phyloP scores from a whole-genome alignment of 2,113 vertebrate species.

The Larimichthys crocea region DNA sequence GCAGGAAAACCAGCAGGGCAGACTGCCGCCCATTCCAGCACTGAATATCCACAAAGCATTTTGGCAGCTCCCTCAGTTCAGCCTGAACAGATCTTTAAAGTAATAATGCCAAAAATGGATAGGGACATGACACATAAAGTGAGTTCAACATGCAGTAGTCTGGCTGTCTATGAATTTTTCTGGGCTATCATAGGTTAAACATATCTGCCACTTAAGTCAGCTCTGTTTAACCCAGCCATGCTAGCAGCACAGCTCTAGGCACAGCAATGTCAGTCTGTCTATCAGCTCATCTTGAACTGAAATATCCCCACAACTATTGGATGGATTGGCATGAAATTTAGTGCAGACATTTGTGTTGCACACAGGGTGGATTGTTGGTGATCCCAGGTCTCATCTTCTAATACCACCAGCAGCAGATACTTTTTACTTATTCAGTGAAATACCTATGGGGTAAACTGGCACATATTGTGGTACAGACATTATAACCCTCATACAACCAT shows the following conservation, averaged over 20 bases:
- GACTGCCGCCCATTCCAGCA: constrained; percentile 38
- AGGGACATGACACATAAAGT: constrained; percentile 20
- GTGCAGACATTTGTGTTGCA: not conserved
- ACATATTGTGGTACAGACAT: not conserved
- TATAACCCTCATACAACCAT: not conserved
- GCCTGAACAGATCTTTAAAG: constrained; percentile 24
- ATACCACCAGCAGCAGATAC: not conserved
- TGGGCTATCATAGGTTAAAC: constrained; percentile 27
- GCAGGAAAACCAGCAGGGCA: constrained; percentile 51
- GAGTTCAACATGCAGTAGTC: constrained; percentile 1
- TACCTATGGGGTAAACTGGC: too few relatives aligned
- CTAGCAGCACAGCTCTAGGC: not conserved
- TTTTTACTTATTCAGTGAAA: not conserved
- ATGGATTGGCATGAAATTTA: not conserved
- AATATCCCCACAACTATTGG: not conserved
- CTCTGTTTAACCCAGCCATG: not conserved
- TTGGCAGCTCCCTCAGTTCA: constrained; percentile 48
- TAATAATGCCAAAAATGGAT: constrained; percentile 35
- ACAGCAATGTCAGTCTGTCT: not conserved
- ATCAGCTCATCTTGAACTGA: not conserved
- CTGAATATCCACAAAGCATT: constrained; percentile 48
- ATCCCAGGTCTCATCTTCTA: not conserved
- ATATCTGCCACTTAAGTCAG: not conserved
- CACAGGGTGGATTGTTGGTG: not conserved
- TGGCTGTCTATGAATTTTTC: constrained; percentile 26